phyloP scores from a whole-genome alignment of 2,888 invertebrate genomes.

The Proisotoma minuta region DNA sequence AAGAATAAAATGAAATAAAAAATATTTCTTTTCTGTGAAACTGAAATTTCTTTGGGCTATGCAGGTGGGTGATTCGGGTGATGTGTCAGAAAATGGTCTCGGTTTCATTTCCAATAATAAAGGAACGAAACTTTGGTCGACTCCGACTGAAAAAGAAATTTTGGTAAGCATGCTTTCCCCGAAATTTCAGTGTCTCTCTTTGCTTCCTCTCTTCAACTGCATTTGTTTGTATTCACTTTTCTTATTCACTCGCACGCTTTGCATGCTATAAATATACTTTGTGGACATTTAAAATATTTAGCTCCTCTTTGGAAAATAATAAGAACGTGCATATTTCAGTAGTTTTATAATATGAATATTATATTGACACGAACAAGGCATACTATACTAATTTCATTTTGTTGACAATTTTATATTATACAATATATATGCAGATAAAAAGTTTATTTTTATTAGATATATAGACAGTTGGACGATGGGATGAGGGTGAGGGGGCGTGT shows the following conservation, averaged over 20 bases:
- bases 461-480: no score
- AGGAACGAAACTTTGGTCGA: constrained; percentile 44
- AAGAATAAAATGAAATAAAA: no score
- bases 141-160: constrained; percentile 45
- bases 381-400: not conserved
- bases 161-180: constrained; percentile 44
- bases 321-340: no score
- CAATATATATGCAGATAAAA: not conserved
- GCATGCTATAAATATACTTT: no score
- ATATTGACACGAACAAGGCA: no score
- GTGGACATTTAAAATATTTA: no score
- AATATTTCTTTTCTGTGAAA: no score
- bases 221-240: constrained; percentile 4
- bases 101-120: constrained; percentile 43
- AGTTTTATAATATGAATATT: no score
- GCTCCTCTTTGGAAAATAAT: no score
- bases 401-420: not conserved
- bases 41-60: constrained; percentile 15
- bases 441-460: no score
- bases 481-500: no score
- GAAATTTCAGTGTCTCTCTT: constrained; percentile 19
- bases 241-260: no score
- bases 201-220: constrained; percentile 9
- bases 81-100: constrained; percentile 43
- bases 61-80: constrained; percentile 45